Evolutionary conservation across 2,113 vertebrate genomes (phyloP).

Genomic region (Larimichthys crocea): DNA sequence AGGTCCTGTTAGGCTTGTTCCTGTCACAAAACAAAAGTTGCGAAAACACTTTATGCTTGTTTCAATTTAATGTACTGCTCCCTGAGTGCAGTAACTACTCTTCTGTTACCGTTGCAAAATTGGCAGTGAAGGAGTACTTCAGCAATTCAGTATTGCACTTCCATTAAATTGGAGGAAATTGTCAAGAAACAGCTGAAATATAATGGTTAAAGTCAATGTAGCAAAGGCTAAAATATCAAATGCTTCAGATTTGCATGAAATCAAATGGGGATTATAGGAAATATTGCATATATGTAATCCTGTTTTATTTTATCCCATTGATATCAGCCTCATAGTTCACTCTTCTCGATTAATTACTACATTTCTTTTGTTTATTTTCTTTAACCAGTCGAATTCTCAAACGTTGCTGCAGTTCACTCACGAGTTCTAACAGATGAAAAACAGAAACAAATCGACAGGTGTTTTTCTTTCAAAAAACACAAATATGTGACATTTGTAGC

Average conservation of each 20-base stretch:
- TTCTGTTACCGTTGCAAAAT: conserved; percentile 4
- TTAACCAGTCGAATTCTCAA: too few relatives aligned
- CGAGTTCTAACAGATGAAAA: too few relatives aligned
- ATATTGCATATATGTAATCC: neutral
- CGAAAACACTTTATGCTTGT: conserved; percentile 17
- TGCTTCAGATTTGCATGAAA: neutral
- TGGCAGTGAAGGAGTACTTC: conserved; percentile 8
- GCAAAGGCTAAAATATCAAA: neutral
- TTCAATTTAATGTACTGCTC: conserved; percentile 41
- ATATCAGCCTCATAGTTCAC: neutral
- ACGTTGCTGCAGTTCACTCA: too few relatives aligned
- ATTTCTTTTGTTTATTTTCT: too few relatives aligned
- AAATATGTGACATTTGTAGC: too few relatives aligned
- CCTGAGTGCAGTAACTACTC: conserved; percentile 14
- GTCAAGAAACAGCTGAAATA: neutral
- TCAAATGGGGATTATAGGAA: conserved; percentile 19
- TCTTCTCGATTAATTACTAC: too few relatives aligned
- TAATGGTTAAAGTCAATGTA: neutral
- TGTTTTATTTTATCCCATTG: neutral
- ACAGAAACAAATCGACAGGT: too few relatives aligned
- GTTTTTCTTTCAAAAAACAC: too few relatives aligned
- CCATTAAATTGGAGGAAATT: neutral
- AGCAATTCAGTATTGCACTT: conserved; percentile 16
- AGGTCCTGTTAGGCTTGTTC: conserved; percentile 28
- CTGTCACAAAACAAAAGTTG: conserved; percentile 24